phyloP scores from a whole-genome alignment of 2,888 invertebrate species.

The Pollenia angustigena region DNA sequence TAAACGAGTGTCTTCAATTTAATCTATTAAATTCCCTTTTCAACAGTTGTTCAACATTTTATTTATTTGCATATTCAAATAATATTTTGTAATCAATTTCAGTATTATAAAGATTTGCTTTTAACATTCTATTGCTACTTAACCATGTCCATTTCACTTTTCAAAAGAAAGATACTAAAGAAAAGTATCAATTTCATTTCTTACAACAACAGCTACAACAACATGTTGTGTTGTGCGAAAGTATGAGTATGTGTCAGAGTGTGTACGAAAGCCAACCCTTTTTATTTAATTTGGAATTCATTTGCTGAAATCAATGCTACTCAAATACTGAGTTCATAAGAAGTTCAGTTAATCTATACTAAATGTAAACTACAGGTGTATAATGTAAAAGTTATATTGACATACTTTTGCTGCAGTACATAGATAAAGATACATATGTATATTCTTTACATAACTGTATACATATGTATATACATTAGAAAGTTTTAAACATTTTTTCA shows the following conservation, averaged over 20 bases:
- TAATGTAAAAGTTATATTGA: conserved; percentile 36
- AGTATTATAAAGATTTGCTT: conserved; percentile 2
- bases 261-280: conserved; percentile 42
- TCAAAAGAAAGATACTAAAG: neutral
- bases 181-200: conserved; percentile 59
- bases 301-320: conserved; percentile 25
- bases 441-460: too few species aligned
- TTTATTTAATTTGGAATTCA: conserved; percentile 29
- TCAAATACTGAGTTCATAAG: conserved; percentile 8
- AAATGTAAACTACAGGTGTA: conserved; percentile 42
- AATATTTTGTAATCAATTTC: conserved; percentile 51
- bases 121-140: neutral
- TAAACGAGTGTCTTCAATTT: neutral
- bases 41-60: conserved; percentile 12
- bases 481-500: too few species aligned
- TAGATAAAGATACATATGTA: too few species aligned
- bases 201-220: neutral
- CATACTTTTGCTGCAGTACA: conserved; percentile 4
- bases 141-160: neutral
- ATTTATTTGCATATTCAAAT: conserved; percentile 14
- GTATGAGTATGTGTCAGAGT: neutral
- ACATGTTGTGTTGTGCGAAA: neutral
- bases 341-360: conserved; percentile 6
- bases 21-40: conserved; percentile 11
- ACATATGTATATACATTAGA: too few species aligned